phyloP scores from a whole-genome alignment of 2,797 vertebrate genomes.

The Sebastes ruberrimus region DNA sequence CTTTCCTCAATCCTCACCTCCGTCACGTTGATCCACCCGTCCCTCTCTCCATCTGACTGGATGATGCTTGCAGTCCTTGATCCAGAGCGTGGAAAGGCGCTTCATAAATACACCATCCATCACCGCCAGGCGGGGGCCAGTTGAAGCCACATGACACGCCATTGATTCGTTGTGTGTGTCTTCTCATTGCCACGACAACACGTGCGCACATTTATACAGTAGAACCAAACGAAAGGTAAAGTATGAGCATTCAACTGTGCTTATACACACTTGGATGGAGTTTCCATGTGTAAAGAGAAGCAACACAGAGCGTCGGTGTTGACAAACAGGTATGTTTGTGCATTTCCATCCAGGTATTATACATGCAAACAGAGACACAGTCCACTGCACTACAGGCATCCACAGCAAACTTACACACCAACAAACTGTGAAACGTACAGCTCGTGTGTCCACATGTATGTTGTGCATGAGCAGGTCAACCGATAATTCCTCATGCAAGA shows the following conservation, averaged over 20 bases:
- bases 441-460: background rate
- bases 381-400: background rate
- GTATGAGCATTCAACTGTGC: slow-evolving; percentile 2
- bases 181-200: background rate
- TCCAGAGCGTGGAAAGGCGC: slow-evolving; percentile 39
- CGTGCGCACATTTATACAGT: background rate
- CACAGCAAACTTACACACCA: background rate
- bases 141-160: slow-evolving; percentile 41
- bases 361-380: background rate
- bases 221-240: background rate
- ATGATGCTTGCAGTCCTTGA: slow-evolving; percentile 60
- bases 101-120: slow-evolving; percentile 72
- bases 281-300: slow-evolving; percentile 13
- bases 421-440: background rate
- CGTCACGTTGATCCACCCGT: slow-evolving; percentile 40
- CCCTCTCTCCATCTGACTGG: slow-evolving; percentile 25
- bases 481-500: background rate
- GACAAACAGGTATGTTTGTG: slow-evolving; percentile 1
- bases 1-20: slow-evolving; percentile 21
- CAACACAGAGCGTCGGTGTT: background rate
- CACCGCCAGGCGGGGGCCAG: slow-evolving; percentile 28
- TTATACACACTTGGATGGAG: background rate
- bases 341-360: slow-evolving; percentile 2
- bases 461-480: background rate
- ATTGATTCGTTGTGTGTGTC: slow-evolving; percentile 21